Conservation (phyloP, 2,113 vertebrate genomes). For the Lophochroa leadbeateri region DNA sequence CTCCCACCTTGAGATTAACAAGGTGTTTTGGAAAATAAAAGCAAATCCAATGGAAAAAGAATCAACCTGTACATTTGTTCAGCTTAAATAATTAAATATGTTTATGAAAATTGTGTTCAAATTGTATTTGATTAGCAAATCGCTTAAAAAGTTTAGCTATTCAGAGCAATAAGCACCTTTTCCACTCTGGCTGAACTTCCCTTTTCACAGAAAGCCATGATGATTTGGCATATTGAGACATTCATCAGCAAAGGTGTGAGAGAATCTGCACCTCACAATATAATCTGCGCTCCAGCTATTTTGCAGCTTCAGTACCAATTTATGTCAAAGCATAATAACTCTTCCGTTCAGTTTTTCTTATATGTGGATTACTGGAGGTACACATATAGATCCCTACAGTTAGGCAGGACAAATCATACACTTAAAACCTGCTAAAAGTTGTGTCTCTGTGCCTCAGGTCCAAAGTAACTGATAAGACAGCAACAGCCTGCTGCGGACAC, state of each 20-base stretch:
- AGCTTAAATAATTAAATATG: background rate
- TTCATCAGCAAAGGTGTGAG: background rate
- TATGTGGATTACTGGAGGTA: background rate
- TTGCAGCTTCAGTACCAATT: background rate
- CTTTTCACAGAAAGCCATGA: background rate
- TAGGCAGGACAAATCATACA: background rate
- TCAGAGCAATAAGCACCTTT: background rate
- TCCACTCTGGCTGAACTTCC: background rate
- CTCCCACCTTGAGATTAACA: background rate
- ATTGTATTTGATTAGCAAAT: background rate
- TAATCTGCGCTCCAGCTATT: background rate
- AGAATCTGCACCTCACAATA: background rate
- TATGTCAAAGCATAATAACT: background rate
- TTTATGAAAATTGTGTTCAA: background rate
- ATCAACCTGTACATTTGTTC: background rate
- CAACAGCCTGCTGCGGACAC: background rate
- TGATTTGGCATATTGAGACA: background rate
- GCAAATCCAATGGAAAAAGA: background rate
- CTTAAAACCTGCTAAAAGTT: background rate
- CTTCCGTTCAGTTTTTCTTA: background rate
- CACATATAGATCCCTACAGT: background rate
- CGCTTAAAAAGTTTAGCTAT: background rate
- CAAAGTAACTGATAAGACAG: fast-evolving
- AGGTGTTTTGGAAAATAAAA: background rate
- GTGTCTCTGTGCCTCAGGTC: background rate